phyloP scores from a whole-genome alignment of 2,113 vertebrate species.

The Orycteropus afer region DNA sequence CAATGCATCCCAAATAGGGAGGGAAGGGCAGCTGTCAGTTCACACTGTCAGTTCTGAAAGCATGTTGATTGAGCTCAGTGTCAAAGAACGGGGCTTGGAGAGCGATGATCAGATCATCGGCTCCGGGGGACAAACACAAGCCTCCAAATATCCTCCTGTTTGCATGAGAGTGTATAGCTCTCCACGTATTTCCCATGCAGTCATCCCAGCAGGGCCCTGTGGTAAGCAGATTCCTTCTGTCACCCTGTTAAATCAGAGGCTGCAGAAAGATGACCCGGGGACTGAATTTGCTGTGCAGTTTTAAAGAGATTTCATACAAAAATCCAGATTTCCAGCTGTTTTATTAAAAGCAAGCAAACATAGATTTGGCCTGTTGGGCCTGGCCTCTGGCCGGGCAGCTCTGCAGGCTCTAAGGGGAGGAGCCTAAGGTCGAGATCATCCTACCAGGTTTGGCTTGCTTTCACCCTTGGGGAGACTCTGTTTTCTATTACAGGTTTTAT shows the following conservation, averaged over 20 bases:
- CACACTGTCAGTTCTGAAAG: background rate
- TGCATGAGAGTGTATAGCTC: background rate
- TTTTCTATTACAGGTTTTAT: background rate
- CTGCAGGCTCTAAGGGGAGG: background rate
- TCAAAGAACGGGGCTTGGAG: background rate
- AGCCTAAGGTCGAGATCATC: background rate
- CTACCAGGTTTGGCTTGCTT: too few relatives aligned
- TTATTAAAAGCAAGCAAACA: background rate
- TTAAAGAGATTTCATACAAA: background rate
- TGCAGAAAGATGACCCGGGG: too few relatives aligned
- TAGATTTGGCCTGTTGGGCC: background rate
- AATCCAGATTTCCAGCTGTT: background rate
- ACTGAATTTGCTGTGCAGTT: background rate
- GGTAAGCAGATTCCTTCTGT: background rate
- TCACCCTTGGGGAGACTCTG: too few relatives aligned
- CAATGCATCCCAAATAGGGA: background rate
- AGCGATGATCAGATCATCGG: conserved; percentile 9
- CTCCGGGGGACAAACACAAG: background rate
- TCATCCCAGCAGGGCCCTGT: background rate
- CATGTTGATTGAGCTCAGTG: background rate
- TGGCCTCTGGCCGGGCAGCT: background rate
- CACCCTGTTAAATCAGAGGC: background rate
- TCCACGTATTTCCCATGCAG: background rate
- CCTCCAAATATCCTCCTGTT: background rate
- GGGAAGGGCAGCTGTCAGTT: background rate